These are phyloP conservation scores for Gila orcuttii DNA, from an alignment of 2,113 vertebrate genomes.

Conservation along the genomic window DNA sequence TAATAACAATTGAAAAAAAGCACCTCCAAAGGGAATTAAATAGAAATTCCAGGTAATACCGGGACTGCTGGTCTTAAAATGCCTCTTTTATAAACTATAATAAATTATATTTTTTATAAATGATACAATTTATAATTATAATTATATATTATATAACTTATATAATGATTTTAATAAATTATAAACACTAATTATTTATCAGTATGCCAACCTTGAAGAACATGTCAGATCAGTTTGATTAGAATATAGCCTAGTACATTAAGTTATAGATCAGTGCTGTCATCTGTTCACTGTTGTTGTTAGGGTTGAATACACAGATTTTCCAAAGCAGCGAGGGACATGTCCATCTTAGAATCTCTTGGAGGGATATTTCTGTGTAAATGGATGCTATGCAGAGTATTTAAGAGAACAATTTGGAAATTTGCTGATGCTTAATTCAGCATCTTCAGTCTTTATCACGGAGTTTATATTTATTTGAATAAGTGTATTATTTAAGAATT, in stretches of 20 bases:
- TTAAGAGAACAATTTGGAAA: neutral
- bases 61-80: neutral
- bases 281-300: neutral
- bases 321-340: no score
- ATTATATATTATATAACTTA: no score
- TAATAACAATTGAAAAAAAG: neutral
- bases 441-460: neutral
- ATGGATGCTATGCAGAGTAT: neutral
- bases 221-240: neutral
- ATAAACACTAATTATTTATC: neutral
- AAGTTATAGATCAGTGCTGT: neutral
- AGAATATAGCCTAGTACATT: neutral
- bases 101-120: no score
- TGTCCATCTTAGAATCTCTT: neutral
- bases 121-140: no score
- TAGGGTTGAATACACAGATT: neutral
- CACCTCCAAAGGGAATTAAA: neutral
- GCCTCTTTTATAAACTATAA: neutral
- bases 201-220: neutral
- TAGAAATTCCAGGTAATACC: neutral
- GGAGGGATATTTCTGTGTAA: neutral
- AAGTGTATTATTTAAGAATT: neutral
- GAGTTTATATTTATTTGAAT: neutral
- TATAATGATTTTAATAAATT: neutral
- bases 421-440: neutral